Conservation (phyloP, 2,888 invertebrate genomes). For the Apodemia mormo region DNA sequence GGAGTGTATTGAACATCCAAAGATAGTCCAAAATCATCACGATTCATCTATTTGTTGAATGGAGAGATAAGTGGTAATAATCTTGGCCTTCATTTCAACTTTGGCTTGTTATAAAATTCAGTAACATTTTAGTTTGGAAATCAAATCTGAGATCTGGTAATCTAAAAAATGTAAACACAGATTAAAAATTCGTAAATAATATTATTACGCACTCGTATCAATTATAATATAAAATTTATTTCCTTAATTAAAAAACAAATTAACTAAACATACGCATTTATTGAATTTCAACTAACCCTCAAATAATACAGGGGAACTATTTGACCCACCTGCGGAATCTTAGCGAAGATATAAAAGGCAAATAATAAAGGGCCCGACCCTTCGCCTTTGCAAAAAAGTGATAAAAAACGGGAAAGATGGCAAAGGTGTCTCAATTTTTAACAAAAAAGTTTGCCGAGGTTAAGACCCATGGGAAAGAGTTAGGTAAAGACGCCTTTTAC, state of each 20-base stretch:
- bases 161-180: too few species aligned
- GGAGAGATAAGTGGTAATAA: too few species aligned
- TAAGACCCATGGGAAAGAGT: slow-evolving; percentile 82
- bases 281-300: slow-evolving; percentile 39
- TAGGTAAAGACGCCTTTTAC: slow-evolving; percentile 65
- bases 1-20: too few species aligned
- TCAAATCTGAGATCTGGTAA: too few species aligned
- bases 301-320: slow-evolving; percentile 38
- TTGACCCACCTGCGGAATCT: slow-evolving; percentile 77
- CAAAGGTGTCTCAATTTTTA: slow-evolving; percentile 79
- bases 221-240: not conserved
- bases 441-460: slow-evolving; percentile 73
- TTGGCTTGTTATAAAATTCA: too few species aligned
- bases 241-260: slow-evolving; percentile 12
- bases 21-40: too few species aligned
- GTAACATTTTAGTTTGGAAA: too few species aligned
- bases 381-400: slow-evolving; percentile 61
- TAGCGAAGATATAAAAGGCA: slow-evolving; percentile 56
- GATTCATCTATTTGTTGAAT: too few species aligned
- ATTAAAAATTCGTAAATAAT: too few species aligned
- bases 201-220: too few species aligned
- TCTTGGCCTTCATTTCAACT: too few species aligned
- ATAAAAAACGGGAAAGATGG: slow-evolving; percentile 74
- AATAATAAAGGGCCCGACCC: slow-evolving; percentile 65
- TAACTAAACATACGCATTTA: slow-evolving; percentile 19